phyloP scores from a whole-genome alignment of 2,797 vertebrate species.

The Threskiornis aethiopicus region DNA sequence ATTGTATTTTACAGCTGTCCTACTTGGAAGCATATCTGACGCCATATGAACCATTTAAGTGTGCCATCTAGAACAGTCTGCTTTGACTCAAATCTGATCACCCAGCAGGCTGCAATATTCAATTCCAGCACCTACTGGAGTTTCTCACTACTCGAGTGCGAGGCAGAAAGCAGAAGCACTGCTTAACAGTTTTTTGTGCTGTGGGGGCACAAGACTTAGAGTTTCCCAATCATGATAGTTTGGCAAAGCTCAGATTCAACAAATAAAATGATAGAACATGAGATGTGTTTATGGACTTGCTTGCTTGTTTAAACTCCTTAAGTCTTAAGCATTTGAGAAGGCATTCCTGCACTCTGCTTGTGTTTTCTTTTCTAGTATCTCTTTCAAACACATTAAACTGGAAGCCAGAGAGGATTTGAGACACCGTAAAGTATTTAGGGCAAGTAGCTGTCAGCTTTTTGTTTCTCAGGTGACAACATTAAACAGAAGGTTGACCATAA shows the following conservation, averaged over 20 bases:
- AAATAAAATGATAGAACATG: background rate
- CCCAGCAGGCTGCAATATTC: background rate
- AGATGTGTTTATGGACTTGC: background rate
- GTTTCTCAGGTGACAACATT: background rate
- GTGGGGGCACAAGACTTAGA: background rate
- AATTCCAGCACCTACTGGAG: background rate
- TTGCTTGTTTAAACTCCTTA: background rate
- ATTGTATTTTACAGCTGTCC: background rate
- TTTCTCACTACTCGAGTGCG: background rate
- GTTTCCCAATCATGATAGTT: background rate
- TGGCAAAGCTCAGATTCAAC: background rate
- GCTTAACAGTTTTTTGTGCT: background rate
- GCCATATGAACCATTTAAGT: background rate
- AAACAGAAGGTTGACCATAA: background rate
- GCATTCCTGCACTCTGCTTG: background rate
- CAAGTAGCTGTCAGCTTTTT: background rate
- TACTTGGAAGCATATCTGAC: background rate
- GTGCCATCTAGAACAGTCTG: conserved; percentile 7
- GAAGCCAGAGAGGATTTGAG: background rate
- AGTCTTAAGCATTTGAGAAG: background rate
- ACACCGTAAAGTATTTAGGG: background rate
- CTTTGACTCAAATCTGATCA: background rate
- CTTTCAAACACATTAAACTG: background rate
- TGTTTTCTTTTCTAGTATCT: background rate
- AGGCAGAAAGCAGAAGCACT: background rate